Percentiles rank a stretch among this genome's conserved stretches.
Evolutionary conservation across 2,797 vertebrate genomes (phyloP).

Genomic region (Poeciliopsis infans): DNA sequence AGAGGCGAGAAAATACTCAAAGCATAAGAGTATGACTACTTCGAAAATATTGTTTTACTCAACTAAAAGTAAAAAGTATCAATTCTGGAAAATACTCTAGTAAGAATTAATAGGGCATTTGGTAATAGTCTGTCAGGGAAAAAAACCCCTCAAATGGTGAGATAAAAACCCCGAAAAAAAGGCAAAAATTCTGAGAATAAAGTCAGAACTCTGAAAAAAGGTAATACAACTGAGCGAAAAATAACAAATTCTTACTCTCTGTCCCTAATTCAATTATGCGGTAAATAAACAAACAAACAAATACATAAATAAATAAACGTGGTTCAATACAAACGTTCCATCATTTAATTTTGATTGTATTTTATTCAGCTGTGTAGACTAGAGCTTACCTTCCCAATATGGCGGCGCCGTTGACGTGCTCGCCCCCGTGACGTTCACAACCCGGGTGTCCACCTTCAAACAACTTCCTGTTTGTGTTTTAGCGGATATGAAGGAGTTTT

Average conservation of each 20-base stretch:
- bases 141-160: not conserved
- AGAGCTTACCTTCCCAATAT: not conserved
- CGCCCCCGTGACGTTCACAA: conserved; percentile 57
- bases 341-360: too few species aligned
- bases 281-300: not conserved
- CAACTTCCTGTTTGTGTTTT: conserved; percentile 69
- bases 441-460: conserved; percentile 49
- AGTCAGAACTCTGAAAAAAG: not conserved
- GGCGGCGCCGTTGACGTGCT: not conserved
- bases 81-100: not conserved
- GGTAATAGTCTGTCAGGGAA: not conserved
- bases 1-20: not conserved
- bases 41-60: not conserved
- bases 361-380: not conserved
- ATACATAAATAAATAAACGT: not conserved
- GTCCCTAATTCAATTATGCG: not conserved
- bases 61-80: not conserved
- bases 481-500: conserved; percentile 23
- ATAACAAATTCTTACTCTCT: not conserved
- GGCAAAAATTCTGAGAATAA: not conserved
- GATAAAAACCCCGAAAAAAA: not conserved
- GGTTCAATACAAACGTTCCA: not conserved
- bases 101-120: not conserved
- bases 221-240: not conserved
- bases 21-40: not conserved